Percentiles rank a stretch among this genome's conserved stretches.
phyloP scores from a whole-genome alignment of 2,888 invertebrate genomes.

The Phaonia tiefii region DNA sequence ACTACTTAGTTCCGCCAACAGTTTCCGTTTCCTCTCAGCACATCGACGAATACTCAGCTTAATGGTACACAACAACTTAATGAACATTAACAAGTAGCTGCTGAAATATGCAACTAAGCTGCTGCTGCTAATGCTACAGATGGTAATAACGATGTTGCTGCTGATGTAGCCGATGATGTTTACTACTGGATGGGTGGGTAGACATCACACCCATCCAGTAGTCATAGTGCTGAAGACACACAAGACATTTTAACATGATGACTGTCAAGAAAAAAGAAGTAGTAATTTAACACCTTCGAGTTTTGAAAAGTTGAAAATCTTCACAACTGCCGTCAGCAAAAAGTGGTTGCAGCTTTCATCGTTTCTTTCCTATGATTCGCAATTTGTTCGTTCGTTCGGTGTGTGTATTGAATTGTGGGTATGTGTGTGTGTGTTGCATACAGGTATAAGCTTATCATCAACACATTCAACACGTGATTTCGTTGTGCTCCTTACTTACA shows the following conservation, averaged over 20 bases:
- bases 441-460: background rate
- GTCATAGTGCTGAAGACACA: slow-evolving; percentile 50
- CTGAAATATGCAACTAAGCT: slow-evolving; percentile 24
- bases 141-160: slow-evolving; percentile 22
- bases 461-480: slow-evolving; percentile 43
- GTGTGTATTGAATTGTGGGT: background rate
- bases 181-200: background rate
- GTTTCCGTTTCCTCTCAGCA: slow-evolving; percentile 63
- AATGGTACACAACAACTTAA: slow-evolving; percentile 33
- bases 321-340: background rate
- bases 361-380: slow-evolving; percentile 1
- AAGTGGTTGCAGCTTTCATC: background rate
- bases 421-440: background rate
- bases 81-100: slow-evolving; percentile 5
- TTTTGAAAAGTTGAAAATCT: slow-evolving; percentile 31
- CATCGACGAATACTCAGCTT: slow-evolving; percentile 48
- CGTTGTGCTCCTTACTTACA: background rate
- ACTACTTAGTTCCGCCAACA: slow-evolving; percentile 64
- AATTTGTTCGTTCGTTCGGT: background rate
- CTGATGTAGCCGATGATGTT: slow-evolving; percentile 23
- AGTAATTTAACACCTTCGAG: slow-evolving; percentile 37
- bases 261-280: slow-evolving; percentile 42
- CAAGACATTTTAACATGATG: slow-evolving; percentile 32
- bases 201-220: background rate
- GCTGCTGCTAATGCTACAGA: slow-evolving; percentile 35